Percentiles rank a stretch among this genome's conserved stretches.
These are phyloP conservation scores for Augochlora pura DNA, from an alignment of 1,140 invertebrate genomes.

Conservation along the genomic window DNA sequence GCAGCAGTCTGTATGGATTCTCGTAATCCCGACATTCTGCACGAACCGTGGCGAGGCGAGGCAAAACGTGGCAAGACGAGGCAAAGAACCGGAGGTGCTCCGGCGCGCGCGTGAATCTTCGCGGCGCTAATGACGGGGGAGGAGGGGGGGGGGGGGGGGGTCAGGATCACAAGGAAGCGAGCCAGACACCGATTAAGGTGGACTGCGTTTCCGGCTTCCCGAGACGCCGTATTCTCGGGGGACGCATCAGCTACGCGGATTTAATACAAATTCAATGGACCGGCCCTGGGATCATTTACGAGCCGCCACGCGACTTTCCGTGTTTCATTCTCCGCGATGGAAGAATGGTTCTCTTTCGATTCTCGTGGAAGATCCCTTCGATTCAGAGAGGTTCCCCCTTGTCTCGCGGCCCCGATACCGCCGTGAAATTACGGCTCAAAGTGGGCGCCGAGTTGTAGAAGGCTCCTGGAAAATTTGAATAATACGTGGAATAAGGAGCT, in stretches of 20 bases:
- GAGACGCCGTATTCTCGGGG: too few relatives aligned
- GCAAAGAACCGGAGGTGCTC: background rate
- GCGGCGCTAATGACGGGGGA: conserved; percentile 24
- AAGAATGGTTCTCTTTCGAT: conserved; percentile 14
- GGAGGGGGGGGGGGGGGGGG: too few relatives aligned
- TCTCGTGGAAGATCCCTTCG: background rate
- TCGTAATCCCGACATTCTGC: background rate
- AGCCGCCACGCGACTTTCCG: background rate
- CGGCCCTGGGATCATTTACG: conserved; percentile 15
- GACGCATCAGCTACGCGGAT: background rate
- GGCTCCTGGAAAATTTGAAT: conserved; percentile 29
- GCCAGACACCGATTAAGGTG: conserved; percentile 31
- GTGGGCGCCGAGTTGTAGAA: background rate
- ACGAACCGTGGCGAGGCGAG: too few relatives aligned
- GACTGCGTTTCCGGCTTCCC: background rate
- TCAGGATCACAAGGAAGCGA: background rate
- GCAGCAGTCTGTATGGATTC: background rate
- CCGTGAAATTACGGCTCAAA: conserved; percentile 7
- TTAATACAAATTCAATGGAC: conserved; percentile 27
- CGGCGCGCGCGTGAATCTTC: background rate
- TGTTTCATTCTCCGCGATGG: background rate
- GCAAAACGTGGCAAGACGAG: too few relatives aligned
- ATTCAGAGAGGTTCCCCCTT: background rate
- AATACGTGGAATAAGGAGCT: conserved; percentile 33
- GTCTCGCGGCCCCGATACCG: background rate